Conservation (phyloP, 2,113 vertebrate species). For the Neogobius melanostomus region DNA sequence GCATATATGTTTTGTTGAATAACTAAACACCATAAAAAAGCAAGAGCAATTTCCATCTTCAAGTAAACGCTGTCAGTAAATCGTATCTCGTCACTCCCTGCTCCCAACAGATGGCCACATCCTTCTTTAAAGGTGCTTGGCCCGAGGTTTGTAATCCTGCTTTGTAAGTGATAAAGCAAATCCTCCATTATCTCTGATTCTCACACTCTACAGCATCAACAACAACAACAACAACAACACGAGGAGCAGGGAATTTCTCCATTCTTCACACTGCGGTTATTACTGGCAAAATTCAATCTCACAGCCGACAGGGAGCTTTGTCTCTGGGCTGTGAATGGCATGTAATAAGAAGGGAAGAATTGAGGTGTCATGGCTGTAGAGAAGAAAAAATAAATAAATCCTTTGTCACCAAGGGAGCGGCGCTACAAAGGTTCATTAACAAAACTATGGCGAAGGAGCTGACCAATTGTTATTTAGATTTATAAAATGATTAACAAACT, state of each 20-base stretch:
- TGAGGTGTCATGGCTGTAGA: conserved; percentile 50
- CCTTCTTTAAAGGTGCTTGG: conserved; percentile 63
- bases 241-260: neutral
- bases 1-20: too few species aligned
- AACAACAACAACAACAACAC: neutral
- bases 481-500: too few species aligned
- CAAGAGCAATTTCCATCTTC: too few species aligned
- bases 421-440: conserved; percentile 32
- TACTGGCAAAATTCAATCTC: neutral
- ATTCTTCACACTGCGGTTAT: neutral
- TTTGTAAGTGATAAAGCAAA: conserved; percentile 35
- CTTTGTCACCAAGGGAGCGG: conserved; percentile 26
- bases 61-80: conserved; percentile 1
- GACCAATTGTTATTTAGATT: neutral
- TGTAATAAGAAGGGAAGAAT: conserved; percentile 47
- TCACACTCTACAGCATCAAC: neutral
- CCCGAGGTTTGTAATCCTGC: conserved; percentile 50
- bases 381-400: conserved; percentile 11
- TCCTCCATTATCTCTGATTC: conserved; percentile 43
- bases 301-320: neutral
- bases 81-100: neutral
- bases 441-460: conserved; percentile 8
- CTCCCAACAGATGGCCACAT: conserved; percentile 54
- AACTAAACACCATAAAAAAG: neutral
- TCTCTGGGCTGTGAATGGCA: conserved; percentile 36